Evolutionary conservation across 2,113 vertebrate species (phyloP).

Genomic region (Brienomyrus brachyistius): DNA sequence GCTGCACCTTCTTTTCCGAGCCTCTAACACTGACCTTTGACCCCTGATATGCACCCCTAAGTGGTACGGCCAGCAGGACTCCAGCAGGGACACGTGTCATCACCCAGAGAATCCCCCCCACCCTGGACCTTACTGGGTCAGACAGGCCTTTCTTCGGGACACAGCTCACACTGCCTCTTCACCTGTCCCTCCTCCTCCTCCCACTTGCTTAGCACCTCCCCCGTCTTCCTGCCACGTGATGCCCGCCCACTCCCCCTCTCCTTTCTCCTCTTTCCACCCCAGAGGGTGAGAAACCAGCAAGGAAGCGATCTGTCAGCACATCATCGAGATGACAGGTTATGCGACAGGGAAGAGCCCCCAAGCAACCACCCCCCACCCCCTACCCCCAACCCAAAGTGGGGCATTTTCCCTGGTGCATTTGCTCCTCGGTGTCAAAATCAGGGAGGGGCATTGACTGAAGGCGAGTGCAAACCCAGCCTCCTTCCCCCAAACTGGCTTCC

Average conservation of each 20-base stretch:
- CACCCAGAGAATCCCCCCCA: not conserved
- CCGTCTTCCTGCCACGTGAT: not conserved
- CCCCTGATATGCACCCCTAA: not conserved
- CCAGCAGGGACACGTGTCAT: not conserved
- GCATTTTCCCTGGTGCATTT: not conserved
- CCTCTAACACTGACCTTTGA: constrained; percentile 4
- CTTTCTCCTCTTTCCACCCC: not conserved
- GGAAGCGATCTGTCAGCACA: not conserved
- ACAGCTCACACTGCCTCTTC: not conserved
- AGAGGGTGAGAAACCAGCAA: not conserved
- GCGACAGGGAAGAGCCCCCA: not conserved
- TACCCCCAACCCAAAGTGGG: not conserved
- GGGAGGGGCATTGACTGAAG: not conserved
- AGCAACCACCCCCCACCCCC: not conserved
- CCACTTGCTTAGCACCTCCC: not conserved
- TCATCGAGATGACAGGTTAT: not conserved
- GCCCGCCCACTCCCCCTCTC: not conserved
- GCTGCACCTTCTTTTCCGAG: not conserved
- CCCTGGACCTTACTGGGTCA: not conserved
- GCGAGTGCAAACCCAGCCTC: not conserved
- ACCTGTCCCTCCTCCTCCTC: not conserved
- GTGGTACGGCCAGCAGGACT: not conserved
- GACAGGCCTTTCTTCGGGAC: not conserved
- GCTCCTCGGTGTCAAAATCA: not conserved
- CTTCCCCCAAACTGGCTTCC: not conserved